These are phyloP conservation scores for Hoplodrina blanda DNA, from an alignment of 2,888 invertebrate genomes.

Conservation along the genomic window DNA sequence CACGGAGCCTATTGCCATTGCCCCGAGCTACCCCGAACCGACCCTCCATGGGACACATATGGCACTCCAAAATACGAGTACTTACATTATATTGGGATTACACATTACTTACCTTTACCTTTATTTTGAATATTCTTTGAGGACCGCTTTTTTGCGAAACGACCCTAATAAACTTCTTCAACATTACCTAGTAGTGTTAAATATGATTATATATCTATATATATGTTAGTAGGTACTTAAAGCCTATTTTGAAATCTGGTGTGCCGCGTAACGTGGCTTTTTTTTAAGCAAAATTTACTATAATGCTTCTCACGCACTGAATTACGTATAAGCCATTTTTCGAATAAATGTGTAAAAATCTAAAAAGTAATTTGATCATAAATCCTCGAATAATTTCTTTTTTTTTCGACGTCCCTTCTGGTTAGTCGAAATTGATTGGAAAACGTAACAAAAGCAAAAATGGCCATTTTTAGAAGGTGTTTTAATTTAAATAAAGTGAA, in stretches of 20 bases:
- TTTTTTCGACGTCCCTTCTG: not conserved
- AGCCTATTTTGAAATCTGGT: not conserved
- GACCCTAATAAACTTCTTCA: slow-evolving; percentile 28
- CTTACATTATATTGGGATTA: slow-evolving; percentile 52
- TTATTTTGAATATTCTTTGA: slow-evolving; percentile 36
- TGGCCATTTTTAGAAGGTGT: not conserved
- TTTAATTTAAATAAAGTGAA: slow-evolving; percentile 50
- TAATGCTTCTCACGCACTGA: slow-evolving; percentile 1
- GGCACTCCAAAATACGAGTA: slow-evolving; percentile 41
- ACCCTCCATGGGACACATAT: slow-evolving; percentile 42
- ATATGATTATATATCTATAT: slow-evolving; percentile 4
- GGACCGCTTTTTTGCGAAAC: slow-evolving; percentile 33
- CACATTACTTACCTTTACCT: slow-evolving; percentile 52
- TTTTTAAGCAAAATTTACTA: slow-evolving; percentile 7
- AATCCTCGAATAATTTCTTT: slow-evolving; percentile 1
- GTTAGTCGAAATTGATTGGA: slow-evolving; percentile 11
- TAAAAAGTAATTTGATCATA: slow-evolving; percentile 13
- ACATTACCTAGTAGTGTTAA: slow-evolving; percentile 6
- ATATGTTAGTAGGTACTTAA: not conserved
- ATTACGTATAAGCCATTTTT: not conserved
- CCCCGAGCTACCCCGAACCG: slow-evolving; percentile 22
- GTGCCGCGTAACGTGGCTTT: not conserved
- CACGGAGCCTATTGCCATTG: slow-evolving; percentile 16
- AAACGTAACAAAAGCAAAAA: slow-evolving; percentile 17
- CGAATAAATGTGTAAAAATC: not conserved